Evolutionary conservation across 2,888 invertebrate species (phyloP).

Genomic region (Strigamia transsilvanica): DNA sequence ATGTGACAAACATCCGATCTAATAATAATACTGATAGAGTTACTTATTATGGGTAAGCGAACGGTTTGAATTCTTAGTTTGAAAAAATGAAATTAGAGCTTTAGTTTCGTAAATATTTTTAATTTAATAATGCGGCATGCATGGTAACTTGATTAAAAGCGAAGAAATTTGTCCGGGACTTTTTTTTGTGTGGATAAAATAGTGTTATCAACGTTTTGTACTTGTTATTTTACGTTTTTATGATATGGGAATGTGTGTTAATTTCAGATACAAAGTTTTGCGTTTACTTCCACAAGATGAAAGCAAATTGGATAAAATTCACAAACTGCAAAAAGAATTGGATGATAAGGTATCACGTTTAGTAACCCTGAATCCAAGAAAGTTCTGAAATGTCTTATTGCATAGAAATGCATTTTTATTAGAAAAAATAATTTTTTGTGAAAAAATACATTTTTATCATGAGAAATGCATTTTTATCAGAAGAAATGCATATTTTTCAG

Average conservation of each 20-base stretch:
- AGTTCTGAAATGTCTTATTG: too few species aligned
- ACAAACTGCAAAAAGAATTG: neutral
- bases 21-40: neutral
- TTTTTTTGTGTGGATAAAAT: too few species aligned
- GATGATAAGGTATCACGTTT: neutral
- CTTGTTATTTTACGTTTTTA: neutral
- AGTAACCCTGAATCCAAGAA: neutral
- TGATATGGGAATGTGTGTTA: neutral
- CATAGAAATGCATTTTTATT: too few species aligned
- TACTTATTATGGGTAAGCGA: conserved; percentile 9
- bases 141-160: too few species aligned
- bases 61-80: neutral
- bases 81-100: neutral
- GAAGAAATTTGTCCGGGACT: too few species aligned
- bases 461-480: too few species aligned
- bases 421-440: too few species aligned
- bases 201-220: neutral
- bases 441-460: too few species aligned
- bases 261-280: neutral
- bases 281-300: conserved; percentile 14
- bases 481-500: too few species aligned
- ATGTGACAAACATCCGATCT: neutral
- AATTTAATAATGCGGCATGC: conserved; percentile 3
- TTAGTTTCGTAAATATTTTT: neutral
- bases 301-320: neutral